Percentiles rank a stretch among this genome's conserved stretches.
Evolutionary conservation across 30 jellyfish, hydroid and myxozoan genomes (phyloP).

Genomic region (Chrysaora quinquecirrha): DNA sequence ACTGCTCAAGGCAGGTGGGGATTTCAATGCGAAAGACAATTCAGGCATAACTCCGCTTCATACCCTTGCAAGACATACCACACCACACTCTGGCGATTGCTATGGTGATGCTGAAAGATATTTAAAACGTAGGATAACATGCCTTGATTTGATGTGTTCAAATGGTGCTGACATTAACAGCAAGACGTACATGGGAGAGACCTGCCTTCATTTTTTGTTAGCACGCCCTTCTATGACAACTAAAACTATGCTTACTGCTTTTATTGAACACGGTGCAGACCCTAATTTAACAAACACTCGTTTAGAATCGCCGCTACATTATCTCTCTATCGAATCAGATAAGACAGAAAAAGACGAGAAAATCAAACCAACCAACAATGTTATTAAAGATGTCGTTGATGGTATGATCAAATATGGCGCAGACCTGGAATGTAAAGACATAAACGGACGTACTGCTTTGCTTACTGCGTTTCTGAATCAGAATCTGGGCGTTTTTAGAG

Average conservation of each 20-base stretch:
- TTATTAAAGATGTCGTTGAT: conserved; percentile 2
- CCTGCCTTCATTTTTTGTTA: neutral
- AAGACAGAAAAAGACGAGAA: neutral
- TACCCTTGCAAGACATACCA: conserved; percentile 14
- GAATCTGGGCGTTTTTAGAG: neutral
- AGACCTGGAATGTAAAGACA: neutral
- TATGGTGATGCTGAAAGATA: conserved; percentile 1
- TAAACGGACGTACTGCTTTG: conserved; percentile 10
- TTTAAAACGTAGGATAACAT: neutral
- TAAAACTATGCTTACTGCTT: neutral
- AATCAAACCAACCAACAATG: neutral
- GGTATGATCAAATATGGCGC: neutral
- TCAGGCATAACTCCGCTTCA: conserved; percentile 14
- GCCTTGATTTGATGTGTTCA: neutral
- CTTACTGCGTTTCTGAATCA: neutral
- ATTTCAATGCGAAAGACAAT: neutral
- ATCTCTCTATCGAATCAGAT: neutral
- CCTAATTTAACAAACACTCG: conserved; percentile 7
- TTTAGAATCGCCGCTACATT: conserved; percentile 12
- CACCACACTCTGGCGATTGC: neutral
- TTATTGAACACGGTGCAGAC: conserved; percentile 12
- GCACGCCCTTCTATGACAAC: conserved; percentile 18
- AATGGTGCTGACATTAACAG: conserved; percentile 4
- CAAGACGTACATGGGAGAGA: conserved; percentile 1
- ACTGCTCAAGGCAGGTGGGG: conserved; percentile 10